Percentiles rank a stretch among this genome's conserved stretches.
Conservation (phyloP, 2,888 invertebrate species). For the Callimorpha dominula region DNA sequence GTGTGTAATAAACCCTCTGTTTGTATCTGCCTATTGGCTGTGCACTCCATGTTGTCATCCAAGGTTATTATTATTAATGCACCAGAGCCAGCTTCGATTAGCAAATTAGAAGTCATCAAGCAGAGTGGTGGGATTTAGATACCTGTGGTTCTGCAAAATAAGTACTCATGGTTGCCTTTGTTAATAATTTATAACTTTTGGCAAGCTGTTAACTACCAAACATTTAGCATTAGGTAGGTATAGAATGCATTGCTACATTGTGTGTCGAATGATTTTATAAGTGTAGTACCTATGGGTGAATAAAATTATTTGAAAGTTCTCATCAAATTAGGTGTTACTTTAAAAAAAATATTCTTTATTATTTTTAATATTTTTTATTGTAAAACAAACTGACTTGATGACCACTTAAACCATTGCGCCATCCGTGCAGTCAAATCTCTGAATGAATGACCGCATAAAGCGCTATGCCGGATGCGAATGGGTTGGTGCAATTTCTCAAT, state of each 20-base stretch:
- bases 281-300: no score
- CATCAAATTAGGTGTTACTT: no score
- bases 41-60: slow-evolving; percentile 38
- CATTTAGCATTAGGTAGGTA: not conserved
- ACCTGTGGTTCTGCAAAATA: slow-evolving; percentile 25
- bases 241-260: not conserved
- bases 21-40: slow-evolving; percentile 3
- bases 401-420: no score
- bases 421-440: no score
- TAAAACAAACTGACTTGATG: no score
- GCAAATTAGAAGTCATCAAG: slow-evolving; percentile 50
- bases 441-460: no score
- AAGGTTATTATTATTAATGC: slow-evolving; percentile 46
- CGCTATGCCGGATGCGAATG: no score
- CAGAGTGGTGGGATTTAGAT: slow-evolving; percentile 42
- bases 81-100: slow-evolving; percentile 45
- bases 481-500: no score
- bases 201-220: not conserved
- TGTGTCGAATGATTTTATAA: not conserved
- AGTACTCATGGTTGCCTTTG: not conserved
- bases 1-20: slow-evolving; percentile 4
- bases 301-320: no score
- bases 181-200: not conserved
- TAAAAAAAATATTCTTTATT: no score
- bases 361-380: no score